Evolutionary conservation across 2,888 invertebrate genomes (phyloP), one percentile per base, ranked within the genome.

Genomic region (Heterodera filipjevi): DNA sequence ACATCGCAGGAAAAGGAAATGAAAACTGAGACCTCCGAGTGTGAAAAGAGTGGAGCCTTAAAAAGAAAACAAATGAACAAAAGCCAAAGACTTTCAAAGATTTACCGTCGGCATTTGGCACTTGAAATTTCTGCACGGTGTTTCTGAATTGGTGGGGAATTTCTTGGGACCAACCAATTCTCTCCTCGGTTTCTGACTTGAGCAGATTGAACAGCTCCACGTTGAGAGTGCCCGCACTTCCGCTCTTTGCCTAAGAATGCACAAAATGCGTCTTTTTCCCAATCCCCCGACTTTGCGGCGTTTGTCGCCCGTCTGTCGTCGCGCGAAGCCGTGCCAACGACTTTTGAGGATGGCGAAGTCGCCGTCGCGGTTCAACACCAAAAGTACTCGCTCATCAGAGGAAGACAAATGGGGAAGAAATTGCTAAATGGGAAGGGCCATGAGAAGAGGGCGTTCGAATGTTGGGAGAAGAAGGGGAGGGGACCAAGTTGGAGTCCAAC

Each of bases 331-430:
- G 27, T 87, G 88, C 91, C 91, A 91, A 80, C 89, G 84, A n/a
- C 90, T 91, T 66, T 90, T 88, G 44, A 90, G 84, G 71, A 91
- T 88, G 5, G 90, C 91, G 79, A 85, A 91, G 83, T 91, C 91
- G 39, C 91, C 91, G n/a, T 87, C 85, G 79, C 88, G 86, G 80
- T 91, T 91, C 81, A 91, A 89, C 30, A 91, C 89, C 27, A 91
- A 85, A 84, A 91, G 87, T 6, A 90, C 90, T 73, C 91, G 82
- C 81, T 91, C 91, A 53, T 90, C 90, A 8, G 75, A 16, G 19
- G 75, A 30, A 8, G 90, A 89, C 46, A 90, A 86, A 77, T 91
- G 87, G 0, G 90, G 90, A 32, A 90, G 86, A 82, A 89, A 89
- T 83, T 89, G 89, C 82, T 86, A 74, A 53, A 83, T 80, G 30